Evolutionary conservation across 2,888 invertebrate genomes (phyloP).

Genomic region (Osmoderma eremita): DNA sequence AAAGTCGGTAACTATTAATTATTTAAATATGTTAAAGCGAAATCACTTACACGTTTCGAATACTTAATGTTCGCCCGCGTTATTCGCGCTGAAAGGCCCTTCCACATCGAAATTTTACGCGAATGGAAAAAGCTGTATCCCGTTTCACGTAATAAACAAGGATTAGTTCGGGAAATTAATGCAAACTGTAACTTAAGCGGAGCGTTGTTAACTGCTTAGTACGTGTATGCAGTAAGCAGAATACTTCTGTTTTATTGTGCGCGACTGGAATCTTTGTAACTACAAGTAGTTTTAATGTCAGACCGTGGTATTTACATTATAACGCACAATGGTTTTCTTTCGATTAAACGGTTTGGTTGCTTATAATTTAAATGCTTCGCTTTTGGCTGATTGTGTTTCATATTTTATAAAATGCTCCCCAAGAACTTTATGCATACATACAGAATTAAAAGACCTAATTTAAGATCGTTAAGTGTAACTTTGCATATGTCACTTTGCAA

Average conservation of each 20-base stretch:
- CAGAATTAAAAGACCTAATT: too few species aligned
- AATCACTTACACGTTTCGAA: slow-evolving; percentile 26
- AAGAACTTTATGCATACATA: too few species aligned
- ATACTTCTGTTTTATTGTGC: slow-evolving; percentile 12
- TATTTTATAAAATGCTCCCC: too few species aligned
- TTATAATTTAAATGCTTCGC: too few species aligned
- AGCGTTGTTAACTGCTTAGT: slow-evolving; percentile 22
- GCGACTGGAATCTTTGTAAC: background rate
- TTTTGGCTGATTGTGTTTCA: too few species aligned
- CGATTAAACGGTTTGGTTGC: background rate
- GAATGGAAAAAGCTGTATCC: background rate
- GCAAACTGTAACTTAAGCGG: slow-evolving; percentile 23
- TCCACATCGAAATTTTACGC: slow-evolving; percentile 2
- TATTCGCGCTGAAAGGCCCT: slow-evolving; percentile 19
- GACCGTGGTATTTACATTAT: background rate
- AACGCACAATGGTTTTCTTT: background rate
- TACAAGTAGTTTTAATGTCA: background rate
- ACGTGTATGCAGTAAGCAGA: background rate
- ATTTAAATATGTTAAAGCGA: slow-evolving; percentile 21
- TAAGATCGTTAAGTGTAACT: too few species aligned
- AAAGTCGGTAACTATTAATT: slow-evolving; percentile 25
- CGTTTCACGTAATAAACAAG: slow-evolving; percentile 33
- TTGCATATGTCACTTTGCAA: too few species aligned
- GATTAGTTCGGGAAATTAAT: slow-evolving; percentile 28
- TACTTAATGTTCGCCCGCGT: slow-evolving; percentile 4